Evolutionary conservation across 2,888 invertebrate species (phyloP), one percentile per base, ranked within the genome.

Genomic region (Myathropa florea): DNA sequence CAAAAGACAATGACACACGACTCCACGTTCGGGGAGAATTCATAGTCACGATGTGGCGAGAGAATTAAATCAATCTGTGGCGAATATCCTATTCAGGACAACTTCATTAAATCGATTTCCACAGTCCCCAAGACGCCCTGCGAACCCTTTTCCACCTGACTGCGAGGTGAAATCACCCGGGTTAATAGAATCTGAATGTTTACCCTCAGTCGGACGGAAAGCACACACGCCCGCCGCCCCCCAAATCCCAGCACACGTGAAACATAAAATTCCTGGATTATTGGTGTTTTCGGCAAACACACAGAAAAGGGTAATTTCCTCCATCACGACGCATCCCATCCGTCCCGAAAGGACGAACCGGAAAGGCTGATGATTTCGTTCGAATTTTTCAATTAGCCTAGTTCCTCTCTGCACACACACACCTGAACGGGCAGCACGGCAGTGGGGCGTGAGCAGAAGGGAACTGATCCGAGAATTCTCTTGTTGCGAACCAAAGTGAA

Each of bases 301-400:
- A 4, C 57, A 23, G 12, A 53, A 67, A 67, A 39, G 59, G 55
- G 39, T 46, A 18, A 18, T 46, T 46, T 46, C 18, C 18, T 18
- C 9, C 46, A 4, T 53, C 21, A 18, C 65, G 24, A 57, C 7
- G 36, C 7, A 28, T n/a, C 39, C 23, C 39, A 57, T 3, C 26
- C 7, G 39, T n/a, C 39, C 23, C 39, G 18, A 23, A 0, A 24
- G 55, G 28, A 30, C 23, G 28, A 18, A 18, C 3, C 12, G 18
- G 9, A 33, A 55, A 39, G 55, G 61, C 46, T 36, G 21, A 70
- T 70, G 57, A 63, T 53, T 55, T 70, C 63, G 57, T 70, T 63
- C 21, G 33, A 53, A 64, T 70, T 78, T 78, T 57, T 63, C 70
- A 78, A 78, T 78, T 78, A 78, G 78, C 78, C 63, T 70, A 26